Base-by-base conservation (phyloP, 2,888 invertebrate genomes). In the Rhamphomyia laevipes region DNA sequence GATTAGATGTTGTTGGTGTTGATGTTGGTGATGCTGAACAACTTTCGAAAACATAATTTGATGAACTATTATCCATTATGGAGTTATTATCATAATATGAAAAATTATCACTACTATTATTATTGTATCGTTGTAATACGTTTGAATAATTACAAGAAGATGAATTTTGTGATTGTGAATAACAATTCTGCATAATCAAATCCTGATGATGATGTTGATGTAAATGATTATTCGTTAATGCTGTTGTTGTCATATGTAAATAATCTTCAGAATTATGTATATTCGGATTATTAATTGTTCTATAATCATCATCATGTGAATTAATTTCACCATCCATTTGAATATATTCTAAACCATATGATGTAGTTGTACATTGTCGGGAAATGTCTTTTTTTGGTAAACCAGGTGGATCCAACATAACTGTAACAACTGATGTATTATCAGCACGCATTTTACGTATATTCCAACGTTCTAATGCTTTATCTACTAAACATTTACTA, bases 371-470 rank as follows among this genome's bases (percentile, higher is more conserved):
- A 6, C 44, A 44, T 17, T 40, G 21, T 12, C 40, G n/a, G 3
- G 35, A 47, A 18, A 17, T 46, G 41, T 46, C 16, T 33, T 50
- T 44, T 43, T 81, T 75, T 13, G 86, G 84, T 9, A 83, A 88
- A 1, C 90, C 89, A 0, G 89, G 86, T 42, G 91, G 91, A 71
- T 94, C 92, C 53, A 94, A 73, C 80, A 95, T 86, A 17, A 96
- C 65, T 49, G 68, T 86, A 17, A 97, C 88, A 43, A 92, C 94
- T 13, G 92, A 93, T 1, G 95, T 93, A 68, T 97, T 97, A 70
- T 97, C 97, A 0, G 97, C 96, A 37, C 95, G 79, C 77, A 94
- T 82, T 63, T 85, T 79, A 7, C 88, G 84, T 44, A 77, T 77
- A 17, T 82, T 80, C 95, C 96, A 97, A 49, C 78, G 76, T 56